Evolutionary conservation across 2,113 vertebrate genomes (phyloP).

Genomic region (Puntigrus tetrazona): DNA sequence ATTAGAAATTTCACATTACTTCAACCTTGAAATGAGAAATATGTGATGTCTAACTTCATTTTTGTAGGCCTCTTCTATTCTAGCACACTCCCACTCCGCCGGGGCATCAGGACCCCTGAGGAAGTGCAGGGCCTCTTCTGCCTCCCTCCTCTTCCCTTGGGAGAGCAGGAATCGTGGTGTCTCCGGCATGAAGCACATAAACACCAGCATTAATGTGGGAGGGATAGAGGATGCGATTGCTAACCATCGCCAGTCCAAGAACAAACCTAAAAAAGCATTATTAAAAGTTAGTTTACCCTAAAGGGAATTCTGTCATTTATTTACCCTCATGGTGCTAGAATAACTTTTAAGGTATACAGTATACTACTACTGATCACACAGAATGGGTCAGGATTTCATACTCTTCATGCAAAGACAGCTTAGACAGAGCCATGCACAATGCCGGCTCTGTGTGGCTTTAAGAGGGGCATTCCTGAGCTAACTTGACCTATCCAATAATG

Average conservation of each 20-base stretch:
- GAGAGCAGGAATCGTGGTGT: conserved; percentile 86
- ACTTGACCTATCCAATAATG: conserved; percentile 20
- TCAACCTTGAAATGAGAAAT: background rate
- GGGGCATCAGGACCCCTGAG: conserved; percentile 81
- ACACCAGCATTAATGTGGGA: conserved; percentile 80
- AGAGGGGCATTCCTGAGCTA: background rate
- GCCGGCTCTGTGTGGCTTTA: background rate
- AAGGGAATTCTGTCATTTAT: background rate
- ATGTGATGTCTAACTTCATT: conserved; percentile 74
- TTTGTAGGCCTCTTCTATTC: conserved; percentile 71
- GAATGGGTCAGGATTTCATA: background rate
- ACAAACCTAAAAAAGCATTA: conserved; percentile 69
- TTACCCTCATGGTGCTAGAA: background rate
- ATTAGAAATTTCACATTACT: background rate
- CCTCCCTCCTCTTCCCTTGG: conserved; percentile 76
- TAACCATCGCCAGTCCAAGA: conserved; percentile 88
- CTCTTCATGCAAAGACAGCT: background rate
- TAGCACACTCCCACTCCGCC: conserved; percentile 78
- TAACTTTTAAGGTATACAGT: background rate
- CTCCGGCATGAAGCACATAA: conserved; percentile 91
- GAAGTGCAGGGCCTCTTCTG: conserved; percentile 80
- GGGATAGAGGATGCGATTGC: conserved; percentile 83
- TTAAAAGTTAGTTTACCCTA: background rate
- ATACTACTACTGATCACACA: background rate
- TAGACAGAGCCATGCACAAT: background rate